phyloP scores from a whole-genome alignment of 2,888 invertebrate species.

The Orthosia incerta region DNA sequence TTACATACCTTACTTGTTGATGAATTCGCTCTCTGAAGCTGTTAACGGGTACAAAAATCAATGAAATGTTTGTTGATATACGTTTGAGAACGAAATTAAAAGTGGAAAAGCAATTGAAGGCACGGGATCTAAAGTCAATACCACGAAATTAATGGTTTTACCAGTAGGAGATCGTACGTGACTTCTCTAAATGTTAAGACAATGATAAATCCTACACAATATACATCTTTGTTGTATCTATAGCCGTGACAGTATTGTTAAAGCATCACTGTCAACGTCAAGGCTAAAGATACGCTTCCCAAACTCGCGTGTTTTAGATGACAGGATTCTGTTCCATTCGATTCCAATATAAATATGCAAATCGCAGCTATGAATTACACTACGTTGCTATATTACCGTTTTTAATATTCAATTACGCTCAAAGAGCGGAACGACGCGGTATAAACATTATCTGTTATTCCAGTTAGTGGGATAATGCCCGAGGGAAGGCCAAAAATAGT shows the following conservation, averaged over 20 bases:
- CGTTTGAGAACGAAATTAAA: slow-evolving; percentile 19
- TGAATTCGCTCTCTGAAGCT: slow-evolving; percentile 9
- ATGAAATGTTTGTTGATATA: slow-evolving; percentile 23
- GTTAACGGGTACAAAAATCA: slow-evolving; percentile 8
- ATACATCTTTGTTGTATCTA: not conserved
- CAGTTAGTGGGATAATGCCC: slow-evolving; percentile 48
- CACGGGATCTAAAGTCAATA: slow-evolving; percentile 7
- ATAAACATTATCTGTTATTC: slow-evolving; percentile 55
- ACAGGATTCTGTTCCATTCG: slow-evolving; percentile 30
- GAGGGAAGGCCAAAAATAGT: slow-evolving; percentile 43
- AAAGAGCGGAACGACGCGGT: slow-evolving; percentile 45
- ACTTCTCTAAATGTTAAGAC: slow-evolving; percentile 4
- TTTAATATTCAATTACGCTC: slow-evolving; percentile 63
- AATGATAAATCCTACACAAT: not conserved
- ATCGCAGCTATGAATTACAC: slow-evolving; percentile 49
- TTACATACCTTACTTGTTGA: slow-evolving; percentile 25
- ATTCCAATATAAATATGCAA: slow-evolving; percentile 45
- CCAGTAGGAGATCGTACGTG: slow-evolving; percentile 1
- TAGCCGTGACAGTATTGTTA: not conserved
- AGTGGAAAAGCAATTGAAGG: slow-evolving; percentile 16
- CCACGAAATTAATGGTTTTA: not conserved
- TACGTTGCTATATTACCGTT: slow-evolving; percentile 39
- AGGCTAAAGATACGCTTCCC: not conserved
- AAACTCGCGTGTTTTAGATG: slow-evolving; percentile 20
- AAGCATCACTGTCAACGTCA: slow-evolving; percentile 11